Base-by-base conservation (phyloP, 1,140 invertebrate genomes). In the Orius laevigatus region DNA sequence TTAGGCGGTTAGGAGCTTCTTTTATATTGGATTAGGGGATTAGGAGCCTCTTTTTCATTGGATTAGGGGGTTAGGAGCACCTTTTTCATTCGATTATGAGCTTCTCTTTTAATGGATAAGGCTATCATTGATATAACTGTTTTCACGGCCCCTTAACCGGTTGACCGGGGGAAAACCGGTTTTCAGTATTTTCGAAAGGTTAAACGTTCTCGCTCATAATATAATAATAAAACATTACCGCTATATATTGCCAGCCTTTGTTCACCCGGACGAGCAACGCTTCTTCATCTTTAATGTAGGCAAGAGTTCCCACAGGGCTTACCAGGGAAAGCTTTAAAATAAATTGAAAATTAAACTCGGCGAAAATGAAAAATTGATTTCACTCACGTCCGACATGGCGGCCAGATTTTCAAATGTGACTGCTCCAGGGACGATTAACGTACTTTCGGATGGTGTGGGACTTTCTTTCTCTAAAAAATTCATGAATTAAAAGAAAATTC, bases 181-280 rank as follows among this genome's bases (percentile, higher is more conserved):
- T n/a, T n/a, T n/a, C n/a, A n/a, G n/a, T n/a, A n/a, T n/a, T n/a
- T n/a, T n/a, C n/a, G n/a, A n/a, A n/a, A n/a, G n/a, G n/a, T n/a
- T n/a, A n/a, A n/a, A n/a, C n/a, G n/a, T n/a, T n/a, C n/a, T n/a
- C n/a, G n/a, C n/a, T n/a, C n/a, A n/a, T n/a, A n/a, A n/a, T n/a
- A n/a, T n/a, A n/a, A n/a, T n/a, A n/a, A n/a, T n/a, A 5, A 10
- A 19, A 5, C 2, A 16, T 16, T 73, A 94, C 89, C 60, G 78
- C 71, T 57, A 96, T 81, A 59, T 89, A 89, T 63, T 90, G 87
- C 90, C 90, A 94, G 20, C 90, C 90, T 57, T 79, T 79, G 55
- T 81, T 83, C 31, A 94, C 84, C 63, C 90, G 72, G 14, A 93
- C 81, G 34, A 92, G 74, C 9, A 94, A 64, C 16, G 80, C 78